Evolutionary conservation across 35 echinoderm and acorn worm genomes (phyloP).

Genomic region (Ptychodera flava): DNA sequence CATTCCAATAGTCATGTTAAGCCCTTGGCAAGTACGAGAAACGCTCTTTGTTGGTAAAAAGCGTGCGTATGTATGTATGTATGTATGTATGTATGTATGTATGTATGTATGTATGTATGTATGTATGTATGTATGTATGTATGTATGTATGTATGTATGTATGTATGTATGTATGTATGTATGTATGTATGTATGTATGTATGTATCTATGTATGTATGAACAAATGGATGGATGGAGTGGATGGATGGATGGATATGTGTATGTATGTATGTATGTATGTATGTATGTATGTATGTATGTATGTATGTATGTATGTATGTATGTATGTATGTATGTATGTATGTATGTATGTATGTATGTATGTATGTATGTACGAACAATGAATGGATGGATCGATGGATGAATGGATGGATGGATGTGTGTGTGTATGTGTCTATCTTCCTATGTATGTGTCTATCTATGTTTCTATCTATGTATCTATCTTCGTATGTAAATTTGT

Average conservation of each 20-base stretch:
- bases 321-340: not conserved
- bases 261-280: conserved; percentile 2
- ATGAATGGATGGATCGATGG: no score
- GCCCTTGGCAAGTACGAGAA: no score
- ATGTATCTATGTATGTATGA: no score
- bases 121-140: not conserved
- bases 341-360: conserved; percentile 2
- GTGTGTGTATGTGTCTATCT: no score
- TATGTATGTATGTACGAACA: not conserved
- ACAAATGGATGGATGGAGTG: no score
- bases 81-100: conserved; percentile 2
- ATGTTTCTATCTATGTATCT: no score
- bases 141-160: not conserved
- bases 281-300: conserved; percentile 2
- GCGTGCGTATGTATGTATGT: not conserved
- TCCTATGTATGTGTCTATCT: no score
- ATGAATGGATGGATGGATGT: no score
- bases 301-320: not conserved
- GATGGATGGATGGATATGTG: no score
- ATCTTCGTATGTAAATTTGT: no score
- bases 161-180: conserved; percentile 2
- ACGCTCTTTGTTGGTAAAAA: no score
- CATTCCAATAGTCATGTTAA: no score
- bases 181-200: conserved; percentile 2
- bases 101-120: conserved; percentile 2